Evolutionary conservation across 37 sponge, comb jelly and placozoan species (phyloP).

Genomic region (Aphrocallistes beatrix): DNA sequence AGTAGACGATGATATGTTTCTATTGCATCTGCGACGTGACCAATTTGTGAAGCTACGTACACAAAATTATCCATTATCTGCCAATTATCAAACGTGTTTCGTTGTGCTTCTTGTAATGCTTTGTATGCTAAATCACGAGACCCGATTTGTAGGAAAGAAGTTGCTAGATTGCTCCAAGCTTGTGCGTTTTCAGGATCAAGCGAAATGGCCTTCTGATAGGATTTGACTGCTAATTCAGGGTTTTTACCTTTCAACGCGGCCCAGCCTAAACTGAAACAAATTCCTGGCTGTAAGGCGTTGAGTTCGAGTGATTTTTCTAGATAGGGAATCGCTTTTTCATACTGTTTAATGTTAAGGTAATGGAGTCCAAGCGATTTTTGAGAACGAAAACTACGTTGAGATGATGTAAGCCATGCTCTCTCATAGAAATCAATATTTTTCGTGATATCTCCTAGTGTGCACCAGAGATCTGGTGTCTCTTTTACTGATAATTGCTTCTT

Average conservation of each 20-base stretch:
- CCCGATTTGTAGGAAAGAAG: background rate
- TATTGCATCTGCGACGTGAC: background rate
- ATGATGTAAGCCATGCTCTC: background rate
- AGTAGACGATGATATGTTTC: background rate
- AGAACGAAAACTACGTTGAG: background rate
- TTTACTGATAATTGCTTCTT: background rate
- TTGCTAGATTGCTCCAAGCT: background rate
- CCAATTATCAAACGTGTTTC: background rate
- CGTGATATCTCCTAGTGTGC: constrained; percentile 16
- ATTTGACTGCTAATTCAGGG: background rate
- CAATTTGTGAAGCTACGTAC: background rate
- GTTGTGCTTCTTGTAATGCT: background rate
- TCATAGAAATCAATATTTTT: background rate
- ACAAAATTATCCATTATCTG: background rate
- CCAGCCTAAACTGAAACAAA: constrained; percentile 5
- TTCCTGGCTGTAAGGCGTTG: background rate
- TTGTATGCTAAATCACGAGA: constrained; percentile 6
- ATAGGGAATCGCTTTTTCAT: background rate
- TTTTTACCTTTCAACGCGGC: background rate
- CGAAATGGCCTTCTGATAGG: background rate
- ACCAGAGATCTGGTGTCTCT: background rate
- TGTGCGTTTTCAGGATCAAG: constrained; percentile 15
- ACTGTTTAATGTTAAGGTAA: background rate
- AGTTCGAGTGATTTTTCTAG: background rate
- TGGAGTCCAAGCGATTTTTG: background rate